phyloP scores from a whole-genome alignment of 2,888 invertebrate genomes.

The Noctua fimbriata region DNA sequence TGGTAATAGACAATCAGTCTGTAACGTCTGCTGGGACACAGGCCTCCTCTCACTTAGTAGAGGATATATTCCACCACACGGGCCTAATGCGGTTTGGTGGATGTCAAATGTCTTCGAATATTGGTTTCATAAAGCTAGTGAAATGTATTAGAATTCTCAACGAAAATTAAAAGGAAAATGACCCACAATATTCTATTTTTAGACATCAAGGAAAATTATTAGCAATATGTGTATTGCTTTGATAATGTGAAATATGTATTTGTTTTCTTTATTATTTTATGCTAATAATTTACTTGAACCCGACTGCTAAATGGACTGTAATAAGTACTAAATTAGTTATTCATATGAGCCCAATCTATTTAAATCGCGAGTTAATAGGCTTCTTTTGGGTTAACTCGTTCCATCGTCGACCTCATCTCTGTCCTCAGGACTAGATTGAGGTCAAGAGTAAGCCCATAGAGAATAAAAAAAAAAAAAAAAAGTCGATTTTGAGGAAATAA shows the following conservation, averaged over 20 bases:
- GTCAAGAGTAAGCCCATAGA: too few species aligned
- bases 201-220: slow-evolving; percentile 11
- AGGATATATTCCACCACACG: too few species aligned
- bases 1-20: not conserved
- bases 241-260: not conserved
- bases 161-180: slow-evolving; percentile 3
- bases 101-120: not conserved
- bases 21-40: not conserved
- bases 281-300: not conserved
- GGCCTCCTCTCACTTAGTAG: not conserved
- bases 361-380: too few species aligned
- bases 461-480: too few species aligned
- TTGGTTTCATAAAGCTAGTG: not conserved
- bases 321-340: not conserved
- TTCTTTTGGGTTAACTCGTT: too few species aligned
- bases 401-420: too few species aligned
- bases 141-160: not conserved
- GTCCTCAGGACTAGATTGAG: too few species aligned
- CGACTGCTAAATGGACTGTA: not conserved
- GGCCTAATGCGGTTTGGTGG: not conserved
- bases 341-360: too few species aligned
- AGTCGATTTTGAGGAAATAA: too few species aligned
- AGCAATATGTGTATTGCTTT: not conserved
- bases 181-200: slow-evolving; percentile 4
- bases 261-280: not conserved